phyloP scores from a whole-genome alignment of 2,888 invertebrate species.

The Eudemis profundana region DNA sequence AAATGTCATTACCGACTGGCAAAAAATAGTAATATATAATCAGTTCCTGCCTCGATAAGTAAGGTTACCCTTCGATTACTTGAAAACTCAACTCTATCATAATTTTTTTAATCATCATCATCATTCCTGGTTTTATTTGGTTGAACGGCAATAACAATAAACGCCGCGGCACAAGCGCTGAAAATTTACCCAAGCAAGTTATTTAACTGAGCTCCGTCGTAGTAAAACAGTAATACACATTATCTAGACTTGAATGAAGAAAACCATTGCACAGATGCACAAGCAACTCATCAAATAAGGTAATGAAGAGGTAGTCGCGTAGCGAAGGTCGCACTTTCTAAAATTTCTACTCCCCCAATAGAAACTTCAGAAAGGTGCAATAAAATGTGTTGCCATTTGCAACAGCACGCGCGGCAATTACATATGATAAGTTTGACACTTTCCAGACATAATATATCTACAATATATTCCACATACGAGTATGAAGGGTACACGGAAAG shows the following conservation, averaged over 20 bases:
- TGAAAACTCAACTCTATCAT: too few relatives aligned
- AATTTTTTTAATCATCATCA: too few relatives aligned
- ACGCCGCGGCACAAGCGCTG: too few relatives aligned
- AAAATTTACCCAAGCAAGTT: too few relatives aligned
- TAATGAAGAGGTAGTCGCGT: conserved; percentile 26
- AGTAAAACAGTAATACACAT: not conserved
- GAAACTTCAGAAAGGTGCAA: conserved; percentile 38
- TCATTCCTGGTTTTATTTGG: too few relatives aligned
- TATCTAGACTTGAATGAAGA: not conserved
- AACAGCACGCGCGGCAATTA: conserved; percentile 16
- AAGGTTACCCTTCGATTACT: too few relatives aligned
- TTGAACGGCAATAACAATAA: too few relatives aligned
- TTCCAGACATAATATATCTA: not conserved
- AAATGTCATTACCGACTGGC: too few relatives aligned
- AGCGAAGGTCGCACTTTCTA: conserved; percentile 40
- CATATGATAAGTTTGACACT: conserved; percentile 30
- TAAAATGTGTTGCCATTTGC: conserved; percentile 28
- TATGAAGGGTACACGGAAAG: too few relatives aligned
- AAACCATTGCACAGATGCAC: conserved; percentile 15
- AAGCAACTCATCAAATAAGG: conserved; percentile 29
- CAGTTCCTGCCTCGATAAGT: too few relatives aligned
- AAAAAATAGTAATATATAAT: too few relatives aligned
- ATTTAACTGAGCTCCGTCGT: not conserved
- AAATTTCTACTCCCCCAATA: conserved; percentile 37
- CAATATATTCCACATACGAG: not conserved